Conservation (phyloP, 2,888 invertebrate genomes). For the Eugnorisma glareosa region DNA sequence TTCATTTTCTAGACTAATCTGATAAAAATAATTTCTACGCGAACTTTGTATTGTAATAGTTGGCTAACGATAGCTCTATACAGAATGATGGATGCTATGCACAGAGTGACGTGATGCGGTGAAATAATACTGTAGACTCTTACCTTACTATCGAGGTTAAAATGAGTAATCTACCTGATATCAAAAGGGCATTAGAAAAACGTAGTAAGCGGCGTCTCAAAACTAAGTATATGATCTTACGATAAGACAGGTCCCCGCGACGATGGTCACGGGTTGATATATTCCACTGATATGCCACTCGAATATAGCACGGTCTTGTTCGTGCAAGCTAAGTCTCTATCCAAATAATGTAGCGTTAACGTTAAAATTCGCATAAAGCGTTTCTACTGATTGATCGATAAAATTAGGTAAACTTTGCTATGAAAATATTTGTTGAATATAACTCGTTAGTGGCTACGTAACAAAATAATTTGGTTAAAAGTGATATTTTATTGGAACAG, state of each 20-base stretch:
- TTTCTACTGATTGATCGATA: slow-evolving; percentile 63
- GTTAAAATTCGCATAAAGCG: slow-evolving; percentile 56
- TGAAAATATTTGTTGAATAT: slow-evolving; percentile 83
- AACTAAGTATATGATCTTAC: slow-evolving; percentile 71
- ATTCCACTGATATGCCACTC: slow-evolving; percentile 78
- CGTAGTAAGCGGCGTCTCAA: slow-evolving; percentile 73
- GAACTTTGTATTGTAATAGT: slow-evolving; percentile 32
- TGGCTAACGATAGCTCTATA: slow-evolving; percentile 42
- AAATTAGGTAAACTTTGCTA: slow-evolving; percentile 80
- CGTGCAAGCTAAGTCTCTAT: slow-evolving; percentile 54
- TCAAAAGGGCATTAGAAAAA: slow-evolving; percentile 70
- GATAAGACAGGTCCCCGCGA: slow-evolving; percentile 62
- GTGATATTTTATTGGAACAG: slow-evolving; percentile 73
- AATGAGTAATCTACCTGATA: slow-evolving; percentile 74
- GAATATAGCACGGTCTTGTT: slow-evolving; percentile 66
- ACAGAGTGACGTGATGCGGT: slow-evolving; percentile 48
- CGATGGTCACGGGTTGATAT: slow-evolving; percentile 66
- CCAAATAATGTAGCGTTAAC: slow-evolving; percentile 47
- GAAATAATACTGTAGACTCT: slow-evolving; percentile 61
- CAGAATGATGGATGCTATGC: slow-evolving; percentile 50
- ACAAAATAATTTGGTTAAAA: slow-evolving; percentile 86
- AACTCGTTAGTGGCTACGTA: slow-evolving; percentile 68
- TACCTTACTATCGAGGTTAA: slow-evolving; percentile 65
- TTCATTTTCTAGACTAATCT: slow-evolving; percentile 41
- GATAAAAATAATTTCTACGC: slow-evolving; percentile 46